Percentiles rank a stretch among this genome's conserved stretches.
Conservation (phyloP, 2,113 vertebrate species). For the Anhinga anhinga region DNA sequence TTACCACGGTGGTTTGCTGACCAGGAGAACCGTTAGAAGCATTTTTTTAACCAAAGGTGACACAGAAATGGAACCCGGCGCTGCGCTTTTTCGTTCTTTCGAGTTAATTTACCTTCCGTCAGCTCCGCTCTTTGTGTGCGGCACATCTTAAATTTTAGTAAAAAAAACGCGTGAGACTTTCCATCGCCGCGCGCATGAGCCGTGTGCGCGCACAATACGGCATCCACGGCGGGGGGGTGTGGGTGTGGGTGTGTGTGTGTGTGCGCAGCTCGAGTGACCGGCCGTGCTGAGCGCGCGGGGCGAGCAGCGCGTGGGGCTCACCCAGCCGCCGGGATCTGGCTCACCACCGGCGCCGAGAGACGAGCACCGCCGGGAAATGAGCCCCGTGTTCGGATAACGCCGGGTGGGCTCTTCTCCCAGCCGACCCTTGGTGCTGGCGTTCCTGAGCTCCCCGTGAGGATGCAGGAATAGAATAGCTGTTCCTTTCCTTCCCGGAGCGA, state of each 20-base stretch:
- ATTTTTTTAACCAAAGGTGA: neutral
- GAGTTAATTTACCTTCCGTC: neutral
- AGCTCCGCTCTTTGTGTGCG: slow-evolving; percentile 6
- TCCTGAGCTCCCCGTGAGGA: neutral
- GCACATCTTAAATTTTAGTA: neutral
- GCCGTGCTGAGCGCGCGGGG: neutral
- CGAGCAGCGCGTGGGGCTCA: accelerated
- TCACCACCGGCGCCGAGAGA: neutral
- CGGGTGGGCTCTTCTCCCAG: neutral
- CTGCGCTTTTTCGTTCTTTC: neutral
- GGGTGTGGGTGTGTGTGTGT: no score
- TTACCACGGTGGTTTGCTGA: neutral
- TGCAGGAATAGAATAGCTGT: neutral
- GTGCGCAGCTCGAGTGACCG: neutral
- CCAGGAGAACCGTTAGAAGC: neutral
- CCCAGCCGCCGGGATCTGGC: neutral
- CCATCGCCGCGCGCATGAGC: neutral
- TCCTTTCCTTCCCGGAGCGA: neutral
- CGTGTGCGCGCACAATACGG: accelerated
- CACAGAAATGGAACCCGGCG: neutral
- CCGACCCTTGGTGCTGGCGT: neutral
- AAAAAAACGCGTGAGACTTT: neutral
- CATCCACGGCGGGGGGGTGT: accelerated
- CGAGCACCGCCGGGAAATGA: accelerated
- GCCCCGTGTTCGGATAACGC: accelerated